These are phyloP conservation scores for Dicerorhinus sumatrensis DNA, from an alignment of 2,113 vertebrate genomes.

Conservation along the genomic window DNA sequence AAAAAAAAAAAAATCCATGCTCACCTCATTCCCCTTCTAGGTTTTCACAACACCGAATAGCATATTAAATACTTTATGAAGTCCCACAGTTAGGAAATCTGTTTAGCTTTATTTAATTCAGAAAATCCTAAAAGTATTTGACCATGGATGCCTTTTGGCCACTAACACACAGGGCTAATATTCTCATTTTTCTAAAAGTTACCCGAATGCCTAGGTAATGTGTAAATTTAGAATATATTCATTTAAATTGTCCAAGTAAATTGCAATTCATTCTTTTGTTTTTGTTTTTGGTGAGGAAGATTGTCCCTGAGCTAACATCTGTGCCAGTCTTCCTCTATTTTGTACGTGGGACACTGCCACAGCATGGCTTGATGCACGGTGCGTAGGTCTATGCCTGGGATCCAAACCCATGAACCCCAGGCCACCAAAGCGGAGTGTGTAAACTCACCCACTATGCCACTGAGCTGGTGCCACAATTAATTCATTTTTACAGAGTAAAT, in stretches of 20 bases:
- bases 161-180: background rate
- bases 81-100: background rate
- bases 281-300: too few relatives aligned
- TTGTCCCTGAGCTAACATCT: too few relatives aligned
- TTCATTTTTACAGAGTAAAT: background rate
- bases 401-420: too few relatives aligned
- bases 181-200: background rate
- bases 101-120: background rate
- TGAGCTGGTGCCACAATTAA: too few relatives aligned
- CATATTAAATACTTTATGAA: background rate
- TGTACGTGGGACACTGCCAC: too few relatives aligned
- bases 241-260: background rate
- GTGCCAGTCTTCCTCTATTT: too few relatives aligned
- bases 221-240: background rate
- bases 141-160: background rate
- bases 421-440: too few relatives aligned
- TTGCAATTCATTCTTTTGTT: background rate
- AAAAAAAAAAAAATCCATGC: background rate
- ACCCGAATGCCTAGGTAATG: background rate
- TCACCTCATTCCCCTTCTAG: background rate
- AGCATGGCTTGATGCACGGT: too few relatives aligned
- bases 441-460: too few relatives aligned
- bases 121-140: background rate
- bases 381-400: too few relatives aligned
- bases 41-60: background rate